Evolutionary conservation across 2,888 invertebrate genomes (phyloP).

Genomic region (Adelphocoris suturalis): DNA sequence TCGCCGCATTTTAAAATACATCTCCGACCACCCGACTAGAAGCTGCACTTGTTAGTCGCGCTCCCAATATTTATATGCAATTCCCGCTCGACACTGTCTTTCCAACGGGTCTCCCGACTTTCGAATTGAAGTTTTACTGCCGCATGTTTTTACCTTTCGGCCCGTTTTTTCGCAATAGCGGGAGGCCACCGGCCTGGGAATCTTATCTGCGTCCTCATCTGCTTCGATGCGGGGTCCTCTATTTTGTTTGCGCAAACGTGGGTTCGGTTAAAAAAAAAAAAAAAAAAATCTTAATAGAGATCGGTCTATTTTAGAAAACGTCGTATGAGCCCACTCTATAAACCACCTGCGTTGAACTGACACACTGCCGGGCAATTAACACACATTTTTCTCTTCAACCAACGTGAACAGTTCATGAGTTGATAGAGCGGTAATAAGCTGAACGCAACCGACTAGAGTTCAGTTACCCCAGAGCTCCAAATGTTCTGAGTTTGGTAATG

Average conservation of each 20-base stretch:
- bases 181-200: background rate
- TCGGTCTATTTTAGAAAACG: background rate
- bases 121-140: constrained; percentile 27
- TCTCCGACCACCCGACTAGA: background rate
- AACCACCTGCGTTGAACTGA: no score
- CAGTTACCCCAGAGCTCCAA: no score
- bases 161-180: background rate
- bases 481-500: no score
- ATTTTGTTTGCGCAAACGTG: background rate
- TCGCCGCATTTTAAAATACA: background rate
- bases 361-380: no score
- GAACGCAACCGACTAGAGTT: no score
- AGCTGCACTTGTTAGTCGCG: constrained; percentile 2
- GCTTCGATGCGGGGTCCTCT: background rate
- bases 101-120: constrained; percentile 18
- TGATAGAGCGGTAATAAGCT: no score
- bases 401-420: no score
- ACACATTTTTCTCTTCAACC: no score
- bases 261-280: background rate
- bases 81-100: constrained; percentile 11
- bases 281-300: background rate
- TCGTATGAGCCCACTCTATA: no score
- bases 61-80: constrained; percentile 19
- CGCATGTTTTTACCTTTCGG: background rate
- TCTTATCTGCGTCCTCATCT: background rate